Conservation (phyloP, 2,797 vertebrate genomes). For the Pangasius mekongensis region DNA sequence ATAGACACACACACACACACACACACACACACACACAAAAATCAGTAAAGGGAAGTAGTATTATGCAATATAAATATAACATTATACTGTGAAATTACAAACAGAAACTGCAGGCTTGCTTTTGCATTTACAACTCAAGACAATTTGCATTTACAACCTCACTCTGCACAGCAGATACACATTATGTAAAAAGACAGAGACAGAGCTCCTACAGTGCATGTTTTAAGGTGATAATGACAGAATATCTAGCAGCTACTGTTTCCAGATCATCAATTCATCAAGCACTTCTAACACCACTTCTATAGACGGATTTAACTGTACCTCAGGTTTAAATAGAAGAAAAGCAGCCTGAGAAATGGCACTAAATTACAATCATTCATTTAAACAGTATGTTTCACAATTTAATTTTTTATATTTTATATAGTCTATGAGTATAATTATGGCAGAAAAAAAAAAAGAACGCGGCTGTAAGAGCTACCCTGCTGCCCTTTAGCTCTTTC, state of each 20-base stretch:
- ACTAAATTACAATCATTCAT: neutral
- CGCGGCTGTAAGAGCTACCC: neutral
- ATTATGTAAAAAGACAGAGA: neutral
- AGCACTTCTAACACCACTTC: slow-evolving; percentile 17
- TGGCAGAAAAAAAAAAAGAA: neutral
- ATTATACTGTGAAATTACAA: neutral
- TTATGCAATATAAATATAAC: neutral
- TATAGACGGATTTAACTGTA: too few relatives aligned
- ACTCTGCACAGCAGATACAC: neutral
- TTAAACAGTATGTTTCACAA: neutral
- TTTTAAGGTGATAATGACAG: slow-evolving; percentile 30
- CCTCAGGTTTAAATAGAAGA: neutral
- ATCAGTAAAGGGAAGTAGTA: neutral
- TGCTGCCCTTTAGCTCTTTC: neutral
- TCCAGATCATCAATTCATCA: slow-evolving; percentile 48
- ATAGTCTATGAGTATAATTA: neutral
- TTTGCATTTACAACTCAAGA: slow-evolving; percentile 18
- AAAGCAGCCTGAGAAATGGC: neutral
- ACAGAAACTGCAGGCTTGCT: neutral
- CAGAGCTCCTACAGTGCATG: neutral
- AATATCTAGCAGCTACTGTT: slow-evolving; percentile 3
- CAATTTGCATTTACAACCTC: slow-evolving; percentile 11
- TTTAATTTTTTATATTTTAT: neutral
- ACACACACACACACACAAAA: neutral
- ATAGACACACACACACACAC: neutral